Base-by-base conservation (phyloP, 2,888 invertebrate genomes). In the Phyto melanocephala region DNA sequence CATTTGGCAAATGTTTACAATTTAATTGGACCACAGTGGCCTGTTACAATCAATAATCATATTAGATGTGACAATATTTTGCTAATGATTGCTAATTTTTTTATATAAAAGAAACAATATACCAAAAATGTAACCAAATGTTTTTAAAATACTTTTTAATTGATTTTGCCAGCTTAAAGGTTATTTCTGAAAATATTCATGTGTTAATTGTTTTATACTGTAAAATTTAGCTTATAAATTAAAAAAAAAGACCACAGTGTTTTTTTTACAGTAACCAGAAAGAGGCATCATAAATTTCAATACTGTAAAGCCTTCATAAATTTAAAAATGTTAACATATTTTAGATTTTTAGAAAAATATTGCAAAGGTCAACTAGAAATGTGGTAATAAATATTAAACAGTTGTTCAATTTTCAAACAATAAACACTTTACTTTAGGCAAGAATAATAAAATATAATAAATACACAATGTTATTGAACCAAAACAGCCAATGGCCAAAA, bases 11-110 rank as follows among this genome's bases (percentile, higher is more conserved):
- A 62, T 70, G 68, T 68, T 77, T 70, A 68, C 68, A 62, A 68
- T 77, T 77, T 76, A 76, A 76, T 76, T 68, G 52, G 67, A 68
- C 74, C 74, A 37, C 45, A 45, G 74, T 56, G 74, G 74, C 65
- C 24, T 65, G 54, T 65, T 56, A 35, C 56, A 35, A 37, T 22
- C 56, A 5, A 45, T 65, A 56, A 65, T 75, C 45, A 35, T 40
- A 42, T 54, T 20, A 54, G 52, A 50, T n/a, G n/a, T n/a, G n/a
- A 45, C 17, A 42, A 42, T 0, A 28, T 28, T 28, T 3, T 28
- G 6, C 3, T 28, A 28, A 28, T 28, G 28, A 28, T 6, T 28
- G 28, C 3, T 28, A 28, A 28, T 6, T 28, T 28, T 28, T 28
- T n/a, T n/a, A n/a, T n/a, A n/a, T n/a, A n/a, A n/a, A n/a, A n/a